Conservation (phyloP, 2,888 invertebrate species). For the Rutpela maculata region DNA sequence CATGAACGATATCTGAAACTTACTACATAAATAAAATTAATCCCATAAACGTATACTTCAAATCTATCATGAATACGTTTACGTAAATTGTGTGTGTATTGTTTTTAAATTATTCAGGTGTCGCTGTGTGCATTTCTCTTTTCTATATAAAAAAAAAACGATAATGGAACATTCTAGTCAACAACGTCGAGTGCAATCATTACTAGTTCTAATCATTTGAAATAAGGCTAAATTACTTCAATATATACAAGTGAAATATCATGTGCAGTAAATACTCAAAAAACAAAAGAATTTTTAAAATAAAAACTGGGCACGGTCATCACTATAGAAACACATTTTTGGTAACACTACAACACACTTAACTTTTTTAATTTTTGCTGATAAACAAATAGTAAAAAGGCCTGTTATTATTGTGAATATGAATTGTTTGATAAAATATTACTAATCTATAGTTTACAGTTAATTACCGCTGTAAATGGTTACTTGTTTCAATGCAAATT, state of each 20-base stretch:
- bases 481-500: not conserved
- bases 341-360: not conserved
- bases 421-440: not conserved
- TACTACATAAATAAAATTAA: no score
- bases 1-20: no score
- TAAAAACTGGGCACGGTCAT: not conserved
- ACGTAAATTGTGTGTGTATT: no score
- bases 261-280: not conserved
- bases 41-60: no score
- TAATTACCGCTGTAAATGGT: not conserved
- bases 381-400: not conserved
- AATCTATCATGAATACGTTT: no score
- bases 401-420: not conserved
- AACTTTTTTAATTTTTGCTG: not conserved
- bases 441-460: not conserved
- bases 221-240: not conserved
- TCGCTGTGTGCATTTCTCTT: no score
- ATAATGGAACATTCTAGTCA: no score
- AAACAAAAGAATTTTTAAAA: not conserved
- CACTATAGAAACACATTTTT: not conserved
- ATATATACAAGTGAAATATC: not conserved
- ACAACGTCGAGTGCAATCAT: not conserved
- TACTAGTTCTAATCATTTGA: not conserved
- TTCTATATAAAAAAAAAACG: no score
- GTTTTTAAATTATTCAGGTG: no score